A percentile compares a stretch with the other conserved stretches of the same genome.
Conservation (phyloP, 2,888 invertebrate species). For the Idaea biselata region DNA sequence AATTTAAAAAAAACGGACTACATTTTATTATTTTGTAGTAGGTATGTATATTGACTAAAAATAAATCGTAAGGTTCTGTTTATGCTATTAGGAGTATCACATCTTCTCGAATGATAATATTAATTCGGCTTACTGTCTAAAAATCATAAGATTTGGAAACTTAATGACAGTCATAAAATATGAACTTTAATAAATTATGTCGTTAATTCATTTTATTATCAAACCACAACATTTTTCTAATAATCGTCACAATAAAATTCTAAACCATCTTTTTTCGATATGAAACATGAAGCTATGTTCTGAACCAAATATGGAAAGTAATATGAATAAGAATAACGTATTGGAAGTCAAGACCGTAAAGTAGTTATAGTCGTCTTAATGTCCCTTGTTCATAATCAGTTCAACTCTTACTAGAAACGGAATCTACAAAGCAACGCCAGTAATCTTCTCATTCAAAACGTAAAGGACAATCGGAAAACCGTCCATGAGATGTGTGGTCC, state of each 20-base stretch:
- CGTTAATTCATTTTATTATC: background rate
- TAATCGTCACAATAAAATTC: conserved; percentile 8
- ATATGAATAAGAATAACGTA: conserved; percentile 2
- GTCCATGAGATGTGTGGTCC: conserved; percentile 65
- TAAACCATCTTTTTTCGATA: background rate
- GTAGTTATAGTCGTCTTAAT: conserved; percentile 21
- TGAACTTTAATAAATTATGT: conserved; percentile 1
- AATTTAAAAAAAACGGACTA: too few relatives aligned
- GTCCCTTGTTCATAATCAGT: conserved; percentile 21
- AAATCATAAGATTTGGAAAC: background rate
- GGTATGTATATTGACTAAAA: too few relatives aligned
- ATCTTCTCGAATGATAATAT: background rate
- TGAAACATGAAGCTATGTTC: background rate
- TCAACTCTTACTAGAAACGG: conserved; percentile 28
- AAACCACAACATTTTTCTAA: conserved; percentile 1
- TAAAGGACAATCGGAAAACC: conserved; percentile 31
- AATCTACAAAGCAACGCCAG: conserved; percentile 24
- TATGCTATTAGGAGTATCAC: background rate
- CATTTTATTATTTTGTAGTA: too few relatives aligned
- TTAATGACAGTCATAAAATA: background rate
- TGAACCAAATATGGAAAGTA: background rate
- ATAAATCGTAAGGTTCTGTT: background rate
- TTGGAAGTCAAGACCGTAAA: conserved; percentile 22
- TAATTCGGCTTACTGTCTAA: background rate
- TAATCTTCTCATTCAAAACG: conserved; percentile 33